phyloP scores from a whole-genome alignment of 2,888 invertebrate species.

The Cosmia pyralina region DNA sequence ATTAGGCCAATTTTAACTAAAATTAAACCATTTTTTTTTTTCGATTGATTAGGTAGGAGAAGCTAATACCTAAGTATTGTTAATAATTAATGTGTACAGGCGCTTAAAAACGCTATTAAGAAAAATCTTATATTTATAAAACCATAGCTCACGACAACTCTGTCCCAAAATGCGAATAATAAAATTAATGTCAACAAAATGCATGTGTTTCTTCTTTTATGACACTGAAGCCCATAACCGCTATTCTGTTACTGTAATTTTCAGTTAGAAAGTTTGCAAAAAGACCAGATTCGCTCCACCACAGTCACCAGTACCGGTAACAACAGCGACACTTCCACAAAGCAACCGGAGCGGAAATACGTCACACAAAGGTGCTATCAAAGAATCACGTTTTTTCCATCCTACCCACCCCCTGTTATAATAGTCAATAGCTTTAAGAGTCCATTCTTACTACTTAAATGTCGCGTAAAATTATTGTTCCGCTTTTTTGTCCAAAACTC shows the following conservation, averaged over 20 bases:
- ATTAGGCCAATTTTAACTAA: background rate
- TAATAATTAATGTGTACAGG: no score
- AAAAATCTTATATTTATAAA: background rate
- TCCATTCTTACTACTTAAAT: conserved; percentile 73
- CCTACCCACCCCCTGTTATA: conserved; percentile 59
- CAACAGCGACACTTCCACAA: conserved; percentile 58
- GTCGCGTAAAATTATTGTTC: conserved; percentile 70
- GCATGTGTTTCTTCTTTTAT: background rate
- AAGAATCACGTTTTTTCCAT: conserved; percentile 65
- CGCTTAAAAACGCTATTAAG: no score
- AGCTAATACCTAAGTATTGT: background rate
- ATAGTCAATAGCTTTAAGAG: conserved; percentile 65
- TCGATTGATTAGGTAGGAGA: background rate
- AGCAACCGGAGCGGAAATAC: conserved; percentile 73
- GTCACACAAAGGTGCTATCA: conserved; percentile 64
- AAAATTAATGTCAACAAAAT: background rate
- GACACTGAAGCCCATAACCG: background rate
- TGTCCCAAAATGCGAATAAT: background rate
- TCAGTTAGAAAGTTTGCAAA: conserved; percentile 16
- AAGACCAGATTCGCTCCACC: conserved; percentile 5
- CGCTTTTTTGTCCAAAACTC: conserved; percentile 56
- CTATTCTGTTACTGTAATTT: background rate
- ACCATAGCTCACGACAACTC: background rate
- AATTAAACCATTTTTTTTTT: no score
- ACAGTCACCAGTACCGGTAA: conserved; percentile 48